A percentile compares a stretch with the other conserved stretches of the same genome.
Conservation (phyloP, 2,888 invertebrate species). For the Sphecodes monilicornis region DNA sequence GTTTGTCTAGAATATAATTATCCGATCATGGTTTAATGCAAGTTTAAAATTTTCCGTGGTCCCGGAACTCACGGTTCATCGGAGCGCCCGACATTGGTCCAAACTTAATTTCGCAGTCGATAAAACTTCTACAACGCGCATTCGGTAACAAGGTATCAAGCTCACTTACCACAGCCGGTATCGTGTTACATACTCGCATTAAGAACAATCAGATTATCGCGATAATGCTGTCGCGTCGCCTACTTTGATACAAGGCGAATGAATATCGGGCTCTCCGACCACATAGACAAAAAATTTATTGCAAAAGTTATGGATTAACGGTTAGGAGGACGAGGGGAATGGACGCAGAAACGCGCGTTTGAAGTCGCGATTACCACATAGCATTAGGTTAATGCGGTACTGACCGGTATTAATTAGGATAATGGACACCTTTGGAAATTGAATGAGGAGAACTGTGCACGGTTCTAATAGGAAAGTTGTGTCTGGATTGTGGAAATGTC, state of each 20-base stretch:
- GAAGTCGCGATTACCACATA: not conserved
- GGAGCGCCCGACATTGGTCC: constrained; percentile 44
- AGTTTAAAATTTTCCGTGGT: constrained; percentile 57
- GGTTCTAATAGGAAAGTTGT: not conserved
- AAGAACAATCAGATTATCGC: constrained; percentile 42
- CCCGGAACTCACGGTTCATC: constrained; percentile 32
- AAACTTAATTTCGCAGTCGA: constrained; percentile 50
- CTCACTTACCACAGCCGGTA: constrained; percentile 31
- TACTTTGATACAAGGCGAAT: constrained; percentile 1
- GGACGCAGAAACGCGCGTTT: not conserved
- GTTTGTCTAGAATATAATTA: constrained; percentile 58
- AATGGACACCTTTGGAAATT: constrained; percentile 6
- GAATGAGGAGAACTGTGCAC: not conserved
- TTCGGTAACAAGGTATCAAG: constrained; percentile 53
- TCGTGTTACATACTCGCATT: constrained; percentile 39
- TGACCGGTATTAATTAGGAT: constrained; percentile 14
- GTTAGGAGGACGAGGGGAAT: no score
- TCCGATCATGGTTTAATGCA: constrained; percentile 38
- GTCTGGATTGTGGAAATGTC: not conserved
- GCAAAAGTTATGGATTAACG: not conserved
- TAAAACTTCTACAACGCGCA: constrained; percentile 51
- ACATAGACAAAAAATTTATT: constrained; percentile 3
- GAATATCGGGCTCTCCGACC: not conserved
- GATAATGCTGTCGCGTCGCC: constrained; percentile 19
- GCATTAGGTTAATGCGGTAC: not conserved